Conservation (phyloP, 2,888 invertebrate genomes). For the Drosophila algonquin region DNA sequence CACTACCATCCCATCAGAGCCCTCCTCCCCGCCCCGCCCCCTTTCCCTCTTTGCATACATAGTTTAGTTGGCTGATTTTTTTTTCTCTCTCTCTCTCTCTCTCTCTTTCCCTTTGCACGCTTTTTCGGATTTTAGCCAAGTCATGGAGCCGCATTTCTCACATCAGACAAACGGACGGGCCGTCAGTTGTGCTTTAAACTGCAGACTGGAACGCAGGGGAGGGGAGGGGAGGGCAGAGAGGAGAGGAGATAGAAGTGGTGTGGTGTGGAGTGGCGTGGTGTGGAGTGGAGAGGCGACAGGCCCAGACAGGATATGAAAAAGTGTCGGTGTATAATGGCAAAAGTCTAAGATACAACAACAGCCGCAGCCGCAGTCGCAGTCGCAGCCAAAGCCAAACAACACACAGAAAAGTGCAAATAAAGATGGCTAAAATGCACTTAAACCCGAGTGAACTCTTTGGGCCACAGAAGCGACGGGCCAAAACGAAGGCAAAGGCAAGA, state of each 20-base stretch:
- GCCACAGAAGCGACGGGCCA: constrained; percentile 3
- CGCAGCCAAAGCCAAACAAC: constrained; percentile 44
- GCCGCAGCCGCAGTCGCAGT: too few relatives aligned
- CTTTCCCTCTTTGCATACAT: constrained; percentile 36
- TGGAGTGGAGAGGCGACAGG: constrained; percentile 10
- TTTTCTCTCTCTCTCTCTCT: constrained; percentile 2
- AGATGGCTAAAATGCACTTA: constrained; percentile 75
- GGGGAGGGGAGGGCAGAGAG: constrained; percentile 27
- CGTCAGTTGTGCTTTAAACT: constrained; percentile 63
- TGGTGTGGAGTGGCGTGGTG: too few relatives aligned
- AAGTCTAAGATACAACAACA: constrained; percentile 39
- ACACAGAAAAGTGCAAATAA: constrained; percentile 73
- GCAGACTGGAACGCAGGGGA: constrained; percentile 31
- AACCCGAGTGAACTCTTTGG: constrained; percentile 74
- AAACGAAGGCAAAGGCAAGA: too few relatives aligned
- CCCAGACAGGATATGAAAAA: constrained; percentile 78
- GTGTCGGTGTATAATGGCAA: constrained; percentile 75
- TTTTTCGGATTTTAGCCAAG: constrained; percentile 74
- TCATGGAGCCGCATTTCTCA: constrained; percentile 73
- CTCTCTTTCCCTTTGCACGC: constrained; percentile 53
- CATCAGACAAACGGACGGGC: constrained; percentile 57
- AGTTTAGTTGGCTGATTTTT: constrained; percentile 57
- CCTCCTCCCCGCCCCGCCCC: not conserved
- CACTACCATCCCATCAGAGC: not conserved
- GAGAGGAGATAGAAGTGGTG: constrained; percentile 8